Evolutionary conservation across 2,113 vertebrate species (phyloP), one percentile per base, ranked within the genome.

Genomic region (Eclectus roratus): DNA sequence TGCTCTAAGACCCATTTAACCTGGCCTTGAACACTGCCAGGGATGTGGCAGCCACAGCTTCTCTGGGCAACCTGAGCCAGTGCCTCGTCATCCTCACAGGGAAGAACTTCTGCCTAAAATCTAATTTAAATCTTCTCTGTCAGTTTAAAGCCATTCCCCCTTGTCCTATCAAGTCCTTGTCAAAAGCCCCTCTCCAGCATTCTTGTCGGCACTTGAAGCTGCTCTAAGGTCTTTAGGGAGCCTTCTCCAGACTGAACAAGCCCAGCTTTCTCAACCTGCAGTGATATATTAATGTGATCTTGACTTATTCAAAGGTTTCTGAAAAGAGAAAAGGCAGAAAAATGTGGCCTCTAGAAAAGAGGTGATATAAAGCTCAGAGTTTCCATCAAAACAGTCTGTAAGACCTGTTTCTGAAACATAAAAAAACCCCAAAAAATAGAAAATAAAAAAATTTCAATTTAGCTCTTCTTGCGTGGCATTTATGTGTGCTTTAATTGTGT

Each of bases 401-500:
- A 72, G 55, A 55, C 2, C 1, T 0, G 1, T 10, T 20, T 53
- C 60, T 53, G 18, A 41, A 33, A 58, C 3, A 18, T 35, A 56
- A 23, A n/a, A 13, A 13, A 5, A 11, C 17, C 1, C 4, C 11
- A 20, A 16, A 19, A 21, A 27, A 13, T 0, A 23, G 41, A 15
- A 35, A 4, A 0, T 47, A 4, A 31, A 55, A 16, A 70, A 28
- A 8, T 4, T 4, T 24, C 44, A 37, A 0, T 3, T 47, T 49
- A 21, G 31, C 24, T 58, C 16, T 33, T 11, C 72, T 7, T 6
- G 16, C 1, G 3, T 6, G 50, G 6, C 7, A 1, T 46, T 52
- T 16, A 5, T 1, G 0, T 9, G 2, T 2, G 28, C 29, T 60
- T 52, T 37, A 15, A 31, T 23, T 35, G 56, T 1, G 3, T 2